Percentiles rank a stretch among this genome's conserved stretches.
Evolutionary conservation across 2,113 vertebrate species (phyloP).

Genomic region (Sterrhoptilus dennistouni): DNA sequence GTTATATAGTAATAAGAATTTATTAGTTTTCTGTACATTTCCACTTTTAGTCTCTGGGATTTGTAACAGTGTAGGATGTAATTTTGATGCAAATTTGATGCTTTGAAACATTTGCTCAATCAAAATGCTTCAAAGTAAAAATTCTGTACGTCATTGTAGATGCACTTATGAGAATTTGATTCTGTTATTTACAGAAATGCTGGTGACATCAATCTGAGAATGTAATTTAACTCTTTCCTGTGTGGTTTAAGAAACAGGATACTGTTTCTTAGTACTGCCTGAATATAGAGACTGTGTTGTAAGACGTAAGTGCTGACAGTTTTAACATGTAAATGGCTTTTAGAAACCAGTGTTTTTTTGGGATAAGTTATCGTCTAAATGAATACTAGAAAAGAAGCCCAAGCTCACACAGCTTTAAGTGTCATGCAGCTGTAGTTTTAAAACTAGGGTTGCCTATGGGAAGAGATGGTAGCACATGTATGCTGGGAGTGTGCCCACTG

Average conservation of each 20-base stretch:
- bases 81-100: slow-evolving; percentile 2
- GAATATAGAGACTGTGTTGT: neutral
- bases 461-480: neutral
- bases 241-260: neutral
- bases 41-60: neutral
- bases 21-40: slow-evolving; percentile 10
- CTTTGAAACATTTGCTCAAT: neutral
- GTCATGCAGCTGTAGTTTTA: neutral
- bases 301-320: neutral
- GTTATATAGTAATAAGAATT: neutral
- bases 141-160: neutral
- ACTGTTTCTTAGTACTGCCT: neutral
- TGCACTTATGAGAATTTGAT: neutral
- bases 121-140: neutral
- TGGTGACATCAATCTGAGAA: neutral
- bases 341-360: neutral
- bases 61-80: neutral
- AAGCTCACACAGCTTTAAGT: neutral
- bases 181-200: neutral
- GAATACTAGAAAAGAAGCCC: neutral
- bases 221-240: slow-evolving; percentile 4
- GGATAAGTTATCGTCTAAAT: neutral
- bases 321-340: neutral
- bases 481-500: neutral
- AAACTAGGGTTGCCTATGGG: neutral